phyloP scores from a whole-genome alignment of 2,797 vertebrate genomes.

The Hippopotamyrus pictus region DNA sequence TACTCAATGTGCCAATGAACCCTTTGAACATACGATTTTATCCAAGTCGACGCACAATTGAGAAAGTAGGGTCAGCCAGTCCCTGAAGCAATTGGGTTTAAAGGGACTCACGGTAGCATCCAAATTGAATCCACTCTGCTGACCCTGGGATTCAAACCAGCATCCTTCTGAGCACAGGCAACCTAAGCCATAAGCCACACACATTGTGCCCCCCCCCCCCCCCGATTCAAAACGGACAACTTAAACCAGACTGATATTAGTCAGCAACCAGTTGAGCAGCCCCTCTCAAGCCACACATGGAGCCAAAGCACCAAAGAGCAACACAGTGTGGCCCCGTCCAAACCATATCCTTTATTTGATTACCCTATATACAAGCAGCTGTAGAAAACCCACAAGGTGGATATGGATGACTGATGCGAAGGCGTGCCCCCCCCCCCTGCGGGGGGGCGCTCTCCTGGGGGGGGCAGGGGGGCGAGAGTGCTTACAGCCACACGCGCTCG shows the following conservation, averaged over 20 bases:
- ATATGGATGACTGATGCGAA: not conserved
- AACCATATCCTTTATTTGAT: not conserved
- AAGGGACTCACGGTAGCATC: not conserved
- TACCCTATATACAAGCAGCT: not conserved
- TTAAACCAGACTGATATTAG: not conserved
- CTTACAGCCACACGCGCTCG: not conserved
- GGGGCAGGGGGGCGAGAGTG: not conserved
- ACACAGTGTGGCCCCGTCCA: not conserved
- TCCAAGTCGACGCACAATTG: not conserved
- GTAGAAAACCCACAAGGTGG: not conserved
- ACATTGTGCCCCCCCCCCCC: not conserved
- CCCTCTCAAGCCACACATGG: not conserved
- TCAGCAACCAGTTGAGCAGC: not conserved
- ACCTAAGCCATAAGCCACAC: not conserved
- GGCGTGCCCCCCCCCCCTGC: not conserved
- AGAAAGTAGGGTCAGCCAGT: not conserved
- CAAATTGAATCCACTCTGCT: not conserved
- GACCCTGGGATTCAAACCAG: not conserved
- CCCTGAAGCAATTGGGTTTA: not conserved
- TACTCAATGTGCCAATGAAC: not conserved
- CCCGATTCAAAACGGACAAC: not conserved
- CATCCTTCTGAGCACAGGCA: not conserved
- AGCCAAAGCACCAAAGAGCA: not conserved
- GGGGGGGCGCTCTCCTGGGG: not conserved
- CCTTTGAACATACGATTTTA: not conserved